Evolutionary conservation across 1,140 invertebrate genomes (phyloP).

Genomic region (Anthonomus grandis): DNA sequence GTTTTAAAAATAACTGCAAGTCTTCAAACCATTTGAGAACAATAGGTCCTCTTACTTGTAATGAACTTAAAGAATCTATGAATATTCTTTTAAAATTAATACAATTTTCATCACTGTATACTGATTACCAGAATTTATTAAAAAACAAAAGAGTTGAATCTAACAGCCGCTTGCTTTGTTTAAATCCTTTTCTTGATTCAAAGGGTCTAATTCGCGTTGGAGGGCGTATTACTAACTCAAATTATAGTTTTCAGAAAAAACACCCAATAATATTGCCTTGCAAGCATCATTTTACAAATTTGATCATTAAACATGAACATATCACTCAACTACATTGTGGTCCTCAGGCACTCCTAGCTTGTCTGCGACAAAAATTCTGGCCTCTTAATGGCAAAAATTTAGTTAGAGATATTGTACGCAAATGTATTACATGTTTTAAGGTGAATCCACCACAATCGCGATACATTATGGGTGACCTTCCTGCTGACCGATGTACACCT

Average conservation of each 20-base stretch:
- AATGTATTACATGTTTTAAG: constrained; percentile 31
- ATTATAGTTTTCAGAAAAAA: constrained; percentile 26
- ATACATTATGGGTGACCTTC: constrained; percentile 35
- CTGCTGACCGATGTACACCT: constrained; percentile 31
- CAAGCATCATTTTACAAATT: constrained; percentile 28
- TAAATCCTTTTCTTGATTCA: constrained; percentile 45
- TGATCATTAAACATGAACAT: constrained; percentile 38
- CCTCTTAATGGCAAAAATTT: constrained; percentile 6
- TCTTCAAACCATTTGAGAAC: not conserved
- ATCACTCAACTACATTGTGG: constrained; percentile 34
- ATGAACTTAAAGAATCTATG: not conserved
- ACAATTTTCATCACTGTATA: no score
- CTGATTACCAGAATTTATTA: no score
- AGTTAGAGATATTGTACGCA: not conserved
- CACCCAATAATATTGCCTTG: constrained; percentile 43
- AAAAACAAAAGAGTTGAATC: no score
- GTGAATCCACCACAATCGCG: constrained; percentile 12
- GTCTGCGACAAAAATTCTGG: constrained; percentile 29
- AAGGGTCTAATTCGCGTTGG: constrained; percentile 49
- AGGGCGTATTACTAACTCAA: constrained; percentile 42
- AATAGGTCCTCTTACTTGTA: not conserved
- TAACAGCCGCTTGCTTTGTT: no score
- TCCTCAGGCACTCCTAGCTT: constrained; percentile 27
- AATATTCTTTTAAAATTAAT: no score
- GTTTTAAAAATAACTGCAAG: not conserved